These are phyloP conservation scores for Ricordea florida DNA, from an alignment of 92 coral and sea anemone genomes.

Conservation along the genomic window DNA sequence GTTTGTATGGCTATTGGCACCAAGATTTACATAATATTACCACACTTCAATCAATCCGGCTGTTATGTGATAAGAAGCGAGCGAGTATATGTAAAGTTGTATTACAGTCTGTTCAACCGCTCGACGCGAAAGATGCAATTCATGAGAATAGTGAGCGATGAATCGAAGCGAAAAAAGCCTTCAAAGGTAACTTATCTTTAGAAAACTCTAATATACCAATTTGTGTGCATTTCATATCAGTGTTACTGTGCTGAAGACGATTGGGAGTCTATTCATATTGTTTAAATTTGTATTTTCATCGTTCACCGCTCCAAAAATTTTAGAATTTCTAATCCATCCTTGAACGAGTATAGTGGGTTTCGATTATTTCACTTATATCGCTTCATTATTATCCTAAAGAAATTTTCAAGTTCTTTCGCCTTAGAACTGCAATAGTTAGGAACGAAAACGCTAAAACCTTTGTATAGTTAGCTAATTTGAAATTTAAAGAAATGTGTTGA, in stretches of 20 bases:
- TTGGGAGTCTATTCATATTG: neutral
- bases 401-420: no score
- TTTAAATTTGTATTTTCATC: neutral
- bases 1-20: neutral
- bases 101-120: neutral
- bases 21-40: constrained; percentile 21
- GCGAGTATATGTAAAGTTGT: neutral
- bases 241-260: neutral
- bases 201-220: neutral
- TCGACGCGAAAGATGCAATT: constrained; percentile 9
- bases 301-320: neutral
- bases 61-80: neutral
- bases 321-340: neutral
- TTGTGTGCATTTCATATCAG: constrained; percentile 2
- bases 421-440: no score
- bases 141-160: constrained; percentile 38
- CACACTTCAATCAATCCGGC: constrained; percentile 2
- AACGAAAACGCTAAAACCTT: no score
- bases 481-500: no score
- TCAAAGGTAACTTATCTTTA: constrained; percentile 3
- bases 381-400: no score
- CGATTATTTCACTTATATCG: no score
- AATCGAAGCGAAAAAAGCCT: constrained; percentile 18
- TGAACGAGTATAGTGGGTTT: neutral
- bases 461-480: no score